These are phyloP conservation scores for Pentalonia nigronervosa DNA, from an alignment of 1,140 invertebrate genomes.

Conservation along the genomic window DNA sequence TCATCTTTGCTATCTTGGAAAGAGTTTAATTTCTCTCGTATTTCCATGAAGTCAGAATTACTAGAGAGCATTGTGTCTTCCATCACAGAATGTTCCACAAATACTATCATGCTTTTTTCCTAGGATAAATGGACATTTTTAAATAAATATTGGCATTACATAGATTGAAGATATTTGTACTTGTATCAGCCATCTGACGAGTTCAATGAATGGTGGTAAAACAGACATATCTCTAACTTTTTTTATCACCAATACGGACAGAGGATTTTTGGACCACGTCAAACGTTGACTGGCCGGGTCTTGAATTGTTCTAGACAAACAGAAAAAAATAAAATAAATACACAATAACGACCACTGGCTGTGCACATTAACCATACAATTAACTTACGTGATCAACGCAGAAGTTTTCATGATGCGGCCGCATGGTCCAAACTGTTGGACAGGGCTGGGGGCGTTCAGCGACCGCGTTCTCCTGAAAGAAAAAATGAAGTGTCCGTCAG, in stretches of 20 bases:
- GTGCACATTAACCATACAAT: background rate
- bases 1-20: slow-evolving; percentile 90
- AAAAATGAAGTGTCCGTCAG: slow-evolving; percentile 59
- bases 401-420: slow-evolving; percentile 95
- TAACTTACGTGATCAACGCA: slow-evolving; percentile 93
- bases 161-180: slow-evolving; percentile 66
- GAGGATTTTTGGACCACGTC: slow-evolving; percentile 95
- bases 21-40: slow-evolving; percentile 86
- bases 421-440: slow-evolving; percentile 95
- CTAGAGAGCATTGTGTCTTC: slow-evolving; percentile 79
- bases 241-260: slow-evolving; percentile 94
- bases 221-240: slow-evolving; percentile 92
- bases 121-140: slow-evolving; percentile 64
- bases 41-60: slow-evolving; percentile 72
- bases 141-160: slow-evolving; percentile 42
- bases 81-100: slow-evolving; percentile 87
- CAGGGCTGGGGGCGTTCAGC: slow-evolving; percentile 90
- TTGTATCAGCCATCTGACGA: slow-evolving; percentile 92
- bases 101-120: slow-evolving; percentile 94
- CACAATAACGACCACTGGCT: background rate
- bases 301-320: slow-evolving; percentile 85
- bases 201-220: slow-evolving; percentile 86
- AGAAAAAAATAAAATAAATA: slow-evolving; percentile 26
- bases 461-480: slow-evolving; percentile 88
- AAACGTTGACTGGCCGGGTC: slow-evolving; percentile 94